A percentile compares a stretch with the other conserved stretches of the same genome.
Conservation (phyloP, 2,113 vertebrate species). For the Empidonax traillii region DNA sequence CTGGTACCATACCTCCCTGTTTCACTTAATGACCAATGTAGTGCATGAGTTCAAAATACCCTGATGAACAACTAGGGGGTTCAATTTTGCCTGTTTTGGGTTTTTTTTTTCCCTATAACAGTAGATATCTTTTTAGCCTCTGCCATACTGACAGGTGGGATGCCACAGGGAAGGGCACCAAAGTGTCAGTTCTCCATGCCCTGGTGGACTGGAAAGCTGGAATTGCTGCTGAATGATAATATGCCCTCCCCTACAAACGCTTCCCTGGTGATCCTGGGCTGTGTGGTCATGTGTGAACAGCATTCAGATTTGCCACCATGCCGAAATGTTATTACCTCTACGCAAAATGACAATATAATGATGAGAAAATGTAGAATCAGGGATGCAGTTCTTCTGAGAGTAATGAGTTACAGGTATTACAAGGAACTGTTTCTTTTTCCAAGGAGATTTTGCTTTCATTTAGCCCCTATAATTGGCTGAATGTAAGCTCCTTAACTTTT, state of each 20-base stretch:
- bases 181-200: neutral
- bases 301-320: neutral
- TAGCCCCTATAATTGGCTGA: neutral
- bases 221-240: conserved; percentile 15
- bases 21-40: neutral
- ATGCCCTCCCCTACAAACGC: neutral
- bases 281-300: neutral
- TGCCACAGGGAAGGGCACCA: neutral
- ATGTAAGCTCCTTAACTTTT: neutral
- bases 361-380: conserved; percentile 13
- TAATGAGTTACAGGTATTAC: neutral
- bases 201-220: neutral
- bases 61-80: neutral
- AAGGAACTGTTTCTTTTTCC: neutral
- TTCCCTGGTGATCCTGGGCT: neutral
- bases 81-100: neutral
- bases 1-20: neutral
- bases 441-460: neutral
- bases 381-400: neutral
- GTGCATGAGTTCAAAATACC: neutral
- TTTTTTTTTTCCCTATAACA: neutral
- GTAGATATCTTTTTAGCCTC: neutral
- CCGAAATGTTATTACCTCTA: conserved; percentile 11
- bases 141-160: neutral
- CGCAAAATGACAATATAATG: neutral